Evolutionary conservation across 2,888 invertebrate genomes (phyloP), one percentile per base, ranked within the genome.

Genomic region (Drosophila paracracens): DNA sequence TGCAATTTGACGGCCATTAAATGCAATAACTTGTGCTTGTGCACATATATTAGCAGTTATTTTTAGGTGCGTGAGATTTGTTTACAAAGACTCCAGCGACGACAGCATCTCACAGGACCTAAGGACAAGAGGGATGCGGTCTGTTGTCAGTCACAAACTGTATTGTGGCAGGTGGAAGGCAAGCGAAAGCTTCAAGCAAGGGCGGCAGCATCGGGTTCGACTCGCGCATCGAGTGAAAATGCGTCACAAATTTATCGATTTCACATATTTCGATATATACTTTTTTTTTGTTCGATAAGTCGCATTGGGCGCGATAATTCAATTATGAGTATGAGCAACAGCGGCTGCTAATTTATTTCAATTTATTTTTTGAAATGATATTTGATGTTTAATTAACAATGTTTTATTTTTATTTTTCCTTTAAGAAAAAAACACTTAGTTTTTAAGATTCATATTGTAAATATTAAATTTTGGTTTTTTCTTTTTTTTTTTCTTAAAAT

Each of bases 321-420:
- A 52, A 65, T 68, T 43, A 68, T 43, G 38, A 52, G 51, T 64
- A 69, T 52, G 75, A 69, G 77, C 77, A 77, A 69, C 69, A 77
- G 59, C 67, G 65, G 58, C 61, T 65, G 59, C 74, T 78, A 70
- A 63, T 81, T 83, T 83, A 73, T 79, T 88, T 78, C 63, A 83
- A 80, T 86, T 86, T 88, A 80, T 79, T 85, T 85, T 79, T 88
- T 76, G 46, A 83, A 87, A 88, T 87, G 83, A 87, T 87, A 87
- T 87, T 76, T 87, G 74, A 88, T 83, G 87, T 84, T 79, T 83
- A 88, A 86, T 84, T 88, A 87, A 87, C 89, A 87, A 88, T 87
- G 87, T 83, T 82, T 86, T 75, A 67, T 71, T 83, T 83, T 81
- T 75, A 66, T 60, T 84, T 85, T 85, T 82, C 85, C 72, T 81